Evolutionary conservation across 2,888 invertebrate genomes (phyloP), one percentile per base, ranked within the genome.

Genomic region (Sinodicranocentrus sp.): DNA sequence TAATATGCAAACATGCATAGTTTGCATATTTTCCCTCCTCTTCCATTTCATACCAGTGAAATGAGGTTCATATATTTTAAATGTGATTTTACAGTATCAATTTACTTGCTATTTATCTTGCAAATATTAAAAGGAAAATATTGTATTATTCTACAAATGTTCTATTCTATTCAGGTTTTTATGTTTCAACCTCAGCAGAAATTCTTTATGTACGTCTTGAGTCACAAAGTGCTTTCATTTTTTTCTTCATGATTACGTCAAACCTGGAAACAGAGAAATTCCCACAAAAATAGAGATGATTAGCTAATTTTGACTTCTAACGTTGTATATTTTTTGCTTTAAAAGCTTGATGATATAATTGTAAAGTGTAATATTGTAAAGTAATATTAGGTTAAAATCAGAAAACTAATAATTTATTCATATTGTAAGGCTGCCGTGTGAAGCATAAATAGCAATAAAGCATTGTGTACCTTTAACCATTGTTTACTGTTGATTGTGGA

Each of bases 191-290:
- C 33, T 33, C 33, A 6, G 33, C 3, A 10, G 33, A 33, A 33
- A 33, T 33, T 25, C 28, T 17, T 52, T 10, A 33, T 33, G 3
- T 33, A 33, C 33, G 33, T 33, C 33, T 33, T 33, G 54, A 71
- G 71, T 71, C 71, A 57, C 71, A 71, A 57, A 71, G 71, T 57
- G 71, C 71, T 71, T 71, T 71, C 71, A 70, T 52, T 68, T 43
- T 48, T 48, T 48, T 17, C 15, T n/a, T n/a, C n/a, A n/a, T n/a
- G n/a, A n/a, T n/a, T n/a, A n/a, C n/a, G n/a, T n/a, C n/a, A n/a
- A n/a, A n/a, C n/a, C n/a, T n/a, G n/a, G n/a, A n/a, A n/a, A n/a
- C n/a, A n/a, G n/a, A 33, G 33, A 33, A 10, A 6, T 3, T 33
- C 5, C 33, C 33, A 48, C 48, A n/a, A n/a, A 48, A 10, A n/a